phyloP scores from a whole-genome alignment of 1,140 invertebrate genomes.

The Hypsibius dujardini region DNA sequence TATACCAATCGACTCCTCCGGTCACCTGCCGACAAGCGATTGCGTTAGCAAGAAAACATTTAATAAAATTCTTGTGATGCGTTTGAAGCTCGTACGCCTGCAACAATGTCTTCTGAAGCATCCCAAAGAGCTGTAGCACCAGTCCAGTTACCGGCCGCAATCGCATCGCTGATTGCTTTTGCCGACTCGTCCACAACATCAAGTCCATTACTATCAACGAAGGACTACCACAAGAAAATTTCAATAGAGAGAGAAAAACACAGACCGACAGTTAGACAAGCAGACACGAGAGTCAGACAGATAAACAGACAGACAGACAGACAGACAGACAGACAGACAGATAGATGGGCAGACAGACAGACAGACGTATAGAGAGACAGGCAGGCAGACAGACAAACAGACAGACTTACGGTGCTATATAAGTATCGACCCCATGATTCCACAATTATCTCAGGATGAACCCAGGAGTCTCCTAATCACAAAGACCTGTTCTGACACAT shows the following conservation, averaged over 20 bases:
- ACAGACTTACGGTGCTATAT: conserved; percentile 42
- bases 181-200: conserved; percentile 30
- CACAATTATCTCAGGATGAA: conserved; percentile 59
- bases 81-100: conserved; percentile 24
- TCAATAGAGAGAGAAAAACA: no score
- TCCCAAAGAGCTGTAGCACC: conserved; percentile 47
- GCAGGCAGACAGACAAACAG: no score
- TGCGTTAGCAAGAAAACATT: not conserved
- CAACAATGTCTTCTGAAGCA: conserved; percentile 42
- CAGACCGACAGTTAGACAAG: no score
- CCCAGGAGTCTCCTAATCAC: conserved; percentile 28
- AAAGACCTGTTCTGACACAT: no score
- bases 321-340: no score
- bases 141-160: conserved; percentile 35
- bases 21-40: conserved; percentile 31
- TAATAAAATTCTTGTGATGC: conserved; percentile 16
- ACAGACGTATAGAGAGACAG: no score
- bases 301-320: no score
- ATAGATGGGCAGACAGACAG: no score
- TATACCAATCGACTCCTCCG: conserved; percentile 55
- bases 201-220: conserved; percentile 35
- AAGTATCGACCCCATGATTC: conserved; percentile 59
- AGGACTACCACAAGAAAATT: conserved; percentile 35
- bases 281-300: no score
- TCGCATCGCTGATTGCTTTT: conserved; percentile 28